A percentile compares a stretch with the other conserved stretches of the same genome.
phyloP scores from a whole-genome alignment of 2,113 vertebrate species.

The Laterallus jamaicensis region DNA sequence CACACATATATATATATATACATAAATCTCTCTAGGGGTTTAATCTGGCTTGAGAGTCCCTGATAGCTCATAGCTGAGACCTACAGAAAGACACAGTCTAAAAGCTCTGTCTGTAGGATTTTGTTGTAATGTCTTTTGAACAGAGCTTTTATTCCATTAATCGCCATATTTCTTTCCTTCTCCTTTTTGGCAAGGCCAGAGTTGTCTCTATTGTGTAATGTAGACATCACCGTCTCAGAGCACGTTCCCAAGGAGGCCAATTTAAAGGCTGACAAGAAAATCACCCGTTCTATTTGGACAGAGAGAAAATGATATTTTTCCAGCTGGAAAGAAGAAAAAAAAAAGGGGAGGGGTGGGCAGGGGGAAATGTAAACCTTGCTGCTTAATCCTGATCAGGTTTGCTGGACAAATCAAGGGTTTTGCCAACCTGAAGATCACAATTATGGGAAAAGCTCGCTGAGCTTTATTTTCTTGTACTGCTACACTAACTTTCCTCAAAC shows the following conservation, averaged over 20 bases:
- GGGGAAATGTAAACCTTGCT: background rate
- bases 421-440: background rate
- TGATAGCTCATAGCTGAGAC: background rate
- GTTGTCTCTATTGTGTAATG: conserved; percentile 3
- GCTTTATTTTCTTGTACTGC: background rate
- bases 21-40: background rate
- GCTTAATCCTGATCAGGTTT: background rate
- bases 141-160: background rate
- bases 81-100: background rate
- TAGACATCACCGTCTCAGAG: conserved; percentile 5
- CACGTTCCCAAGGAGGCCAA: conserved; percentile 6
- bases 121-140: background rate
- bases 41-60: background rate
- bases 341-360: too few species aligned
- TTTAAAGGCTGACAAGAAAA: conserved; percentile 52
- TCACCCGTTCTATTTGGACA: background rate
- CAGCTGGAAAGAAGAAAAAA: background rate
- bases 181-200: background rate
- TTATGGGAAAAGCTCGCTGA: background rate
- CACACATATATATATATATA: background rate
- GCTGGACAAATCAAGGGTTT: background rate
- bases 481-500: background rate
- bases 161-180: background rate
- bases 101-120: background rate
- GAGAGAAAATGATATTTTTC: conserved; percentile 6